These are phyloP conservation scores for Mus pahari DNA, from an alignment of 2,113 vertebrate species.

Conservation along the genomic window DNA sequence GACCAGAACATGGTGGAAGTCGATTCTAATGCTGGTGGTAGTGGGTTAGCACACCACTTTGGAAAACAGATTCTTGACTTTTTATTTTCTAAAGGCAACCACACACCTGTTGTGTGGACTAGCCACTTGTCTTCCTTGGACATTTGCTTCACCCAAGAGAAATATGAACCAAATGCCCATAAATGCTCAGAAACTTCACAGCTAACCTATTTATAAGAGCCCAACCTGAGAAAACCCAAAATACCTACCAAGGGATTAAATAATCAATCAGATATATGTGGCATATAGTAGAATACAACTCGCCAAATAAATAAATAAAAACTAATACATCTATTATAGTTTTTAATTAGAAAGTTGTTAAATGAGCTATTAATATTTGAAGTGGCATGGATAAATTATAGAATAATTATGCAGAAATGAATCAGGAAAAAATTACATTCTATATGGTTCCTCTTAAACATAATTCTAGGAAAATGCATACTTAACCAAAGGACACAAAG, in stretches of 20 bases:
- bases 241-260: neutral
- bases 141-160: neutral
- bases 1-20: neutral
- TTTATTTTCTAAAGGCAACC: neutral
- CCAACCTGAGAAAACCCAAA: neutral
- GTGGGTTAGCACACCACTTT: neutral
- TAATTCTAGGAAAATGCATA: neutral
- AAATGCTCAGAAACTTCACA: neutral
- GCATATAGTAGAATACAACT: neutral
- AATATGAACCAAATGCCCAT: neutral
- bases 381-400: neutral
- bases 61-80: neutral
- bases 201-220: neutral
- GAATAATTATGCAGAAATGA: neutral
- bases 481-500: neutral
- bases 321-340: neutral
- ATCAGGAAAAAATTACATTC: neutral
- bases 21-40: neutral
- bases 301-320: neutral
- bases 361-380: neutral
- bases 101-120: neutral
- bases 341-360: neutral
- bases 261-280: neutral
- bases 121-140: neutral
- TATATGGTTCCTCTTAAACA: neutral